Conservation (phyloP, 2,797 vertebrate genomes). For the Sitta carolinensis region DNA sequence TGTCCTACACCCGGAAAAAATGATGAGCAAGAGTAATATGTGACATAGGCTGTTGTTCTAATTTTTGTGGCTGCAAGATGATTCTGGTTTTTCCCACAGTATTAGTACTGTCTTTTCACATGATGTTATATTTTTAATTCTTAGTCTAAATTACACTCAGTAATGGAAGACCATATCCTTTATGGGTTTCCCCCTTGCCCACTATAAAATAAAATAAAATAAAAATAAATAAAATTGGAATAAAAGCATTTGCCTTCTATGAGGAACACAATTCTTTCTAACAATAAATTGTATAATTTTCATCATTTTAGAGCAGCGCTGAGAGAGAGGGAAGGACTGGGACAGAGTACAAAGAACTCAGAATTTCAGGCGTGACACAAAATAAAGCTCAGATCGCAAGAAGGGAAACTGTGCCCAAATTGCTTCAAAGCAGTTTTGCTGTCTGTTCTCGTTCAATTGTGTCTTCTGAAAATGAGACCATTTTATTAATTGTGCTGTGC, state of each 20-base stretch:
- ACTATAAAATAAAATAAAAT: background rate
- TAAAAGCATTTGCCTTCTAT: background rate
- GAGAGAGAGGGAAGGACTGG: background rate
- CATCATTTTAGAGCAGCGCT: background rate
- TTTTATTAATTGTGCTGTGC: background rate
- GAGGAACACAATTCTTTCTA: background rate
- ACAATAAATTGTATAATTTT: background rate
- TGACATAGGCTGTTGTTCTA: background rate
- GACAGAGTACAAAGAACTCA: background rate
- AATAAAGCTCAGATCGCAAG: background rate
- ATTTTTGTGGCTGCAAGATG: background rate
- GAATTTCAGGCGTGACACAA: background rate
- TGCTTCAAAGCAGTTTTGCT: background rate
- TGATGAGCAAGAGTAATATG: background rate
- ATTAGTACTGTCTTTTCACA: background rate
- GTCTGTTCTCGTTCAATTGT: background rate
- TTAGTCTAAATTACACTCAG: background rate
- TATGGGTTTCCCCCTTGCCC: background rate
- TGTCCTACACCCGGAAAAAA: conserved; percentile 56
- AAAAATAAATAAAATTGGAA: background rate
- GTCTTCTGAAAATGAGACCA: background rate
- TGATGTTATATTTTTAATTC: background rate
- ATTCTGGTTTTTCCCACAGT: background rate
- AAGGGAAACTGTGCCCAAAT: background rate
- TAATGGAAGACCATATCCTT: background rate